Evolutionary conservation across 2,113 vertebrate species (phyloP).

Genomic region (Loxodonta africana): DNA sequence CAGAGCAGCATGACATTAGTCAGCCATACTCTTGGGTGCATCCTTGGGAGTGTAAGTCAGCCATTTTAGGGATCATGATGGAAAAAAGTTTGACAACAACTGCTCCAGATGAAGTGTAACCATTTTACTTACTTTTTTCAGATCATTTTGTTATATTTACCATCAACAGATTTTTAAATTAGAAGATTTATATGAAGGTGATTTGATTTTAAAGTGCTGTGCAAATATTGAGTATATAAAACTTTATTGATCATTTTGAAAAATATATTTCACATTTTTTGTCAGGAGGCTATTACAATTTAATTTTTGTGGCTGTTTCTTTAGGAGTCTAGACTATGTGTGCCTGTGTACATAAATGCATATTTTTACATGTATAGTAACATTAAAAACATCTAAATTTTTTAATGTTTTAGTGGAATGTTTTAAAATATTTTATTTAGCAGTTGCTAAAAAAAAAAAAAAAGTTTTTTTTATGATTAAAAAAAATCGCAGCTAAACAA

Average conservation of each 20-base stretch:
- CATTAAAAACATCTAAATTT: neutral
- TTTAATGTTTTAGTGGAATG: conserved; percentile 44
- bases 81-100: neutral
- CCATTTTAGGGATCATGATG: neutral
- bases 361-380: conserved; percentile 6
- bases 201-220: conserved; percentile 23
- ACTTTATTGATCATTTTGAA: conserved; percentile 35
- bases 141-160: neutral
- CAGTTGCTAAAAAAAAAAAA: neutral
- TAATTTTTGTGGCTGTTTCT: conserved; percentile 23
- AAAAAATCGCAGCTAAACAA: conserved; percentile 19
- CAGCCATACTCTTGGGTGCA: neutral
- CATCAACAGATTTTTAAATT: conserved; percentile 28
- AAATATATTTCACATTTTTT: conserved; percentile 42
- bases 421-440: conserved; percentile 44
- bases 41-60: neutral
- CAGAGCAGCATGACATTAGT: neutral
- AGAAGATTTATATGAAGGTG: neutral
- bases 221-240: neutral
- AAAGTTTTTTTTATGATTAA: no score
- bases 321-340: neutral
- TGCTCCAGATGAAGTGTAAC: neutral
- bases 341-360: neutral
- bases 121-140: neutral
- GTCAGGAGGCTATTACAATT: neutral